These are phyloP conservation scores for Netelia melanura DNA, from an alignment of 2,888 invertebrate species.

Conservation along the genomic window DNA sequence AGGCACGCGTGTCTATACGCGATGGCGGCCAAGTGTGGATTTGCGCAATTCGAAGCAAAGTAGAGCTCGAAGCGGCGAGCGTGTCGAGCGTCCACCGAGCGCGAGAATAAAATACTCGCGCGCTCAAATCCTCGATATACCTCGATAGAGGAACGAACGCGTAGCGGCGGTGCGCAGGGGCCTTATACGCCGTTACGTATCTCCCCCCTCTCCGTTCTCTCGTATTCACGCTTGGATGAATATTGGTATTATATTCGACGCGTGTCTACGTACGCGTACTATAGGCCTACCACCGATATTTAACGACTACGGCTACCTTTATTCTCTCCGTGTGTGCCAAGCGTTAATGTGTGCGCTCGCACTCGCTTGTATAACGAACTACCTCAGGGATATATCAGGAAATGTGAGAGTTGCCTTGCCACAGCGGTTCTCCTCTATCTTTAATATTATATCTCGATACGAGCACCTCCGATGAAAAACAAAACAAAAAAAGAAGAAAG, in stretches of 20 bases:
- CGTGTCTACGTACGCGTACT: background rate
- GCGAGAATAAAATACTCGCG: conserved; percentile 17
- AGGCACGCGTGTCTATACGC: background rate
- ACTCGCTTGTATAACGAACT: background rate
- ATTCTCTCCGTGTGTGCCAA: conserved; percentile 39
- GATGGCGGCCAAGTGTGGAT: conserved; percentile 8
- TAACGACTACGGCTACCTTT: conserved; percentile 27
- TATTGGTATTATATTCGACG: conserved; percentile 20
- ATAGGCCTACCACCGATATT: no score
- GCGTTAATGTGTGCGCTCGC: conserved; percentile 25
- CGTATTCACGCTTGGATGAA: conserved; percentile 60
- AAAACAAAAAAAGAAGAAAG: background rate
- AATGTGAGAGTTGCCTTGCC: conserved; percentile 30
- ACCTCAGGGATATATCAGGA: conserved; percentile 31
- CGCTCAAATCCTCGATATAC: background rate
- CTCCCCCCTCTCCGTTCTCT: conserved; percentile 1
- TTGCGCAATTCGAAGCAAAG: conserved; percentile 62
- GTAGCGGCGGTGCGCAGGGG: conserved; percentile 26
- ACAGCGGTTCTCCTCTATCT: conserved; percentile 1
- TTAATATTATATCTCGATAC: background rate
- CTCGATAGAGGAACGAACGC: background rate
- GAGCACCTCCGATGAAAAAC: background rate
- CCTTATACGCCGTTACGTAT: conserved; percentile 9
- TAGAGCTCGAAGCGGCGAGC: conserved; percentile 47
- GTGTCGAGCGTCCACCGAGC: conserved; percentile 59